phyloP scores from a whole-genome alignment of 1,140 invertebrate genomes.

The Drosophila lini region DNA sequence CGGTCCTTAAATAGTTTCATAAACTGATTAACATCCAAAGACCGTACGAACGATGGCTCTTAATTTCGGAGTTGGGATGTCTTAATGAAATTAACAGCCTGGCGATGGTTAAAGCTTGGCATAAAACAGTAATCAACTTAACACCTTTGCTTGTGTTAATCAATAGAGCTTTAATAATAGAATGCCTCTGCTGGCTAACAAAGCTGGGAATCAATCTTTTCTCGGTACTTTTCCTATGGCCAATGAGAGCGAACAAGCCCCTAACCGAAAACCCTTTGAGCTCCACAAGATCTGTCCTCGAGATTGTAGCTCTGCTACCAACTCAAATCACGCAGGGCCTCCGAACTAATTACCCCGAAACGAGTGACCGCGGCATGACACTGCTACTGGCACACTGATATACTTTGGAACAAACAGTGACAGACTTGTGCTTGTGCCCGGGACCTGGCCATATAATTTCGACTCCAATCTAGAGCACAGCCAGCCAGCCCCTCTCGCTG shows the following conservation, averaged over 20 bases:
- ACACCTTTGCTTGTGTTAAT: slow-evolving; percentile 60
- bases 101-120: slow-evolving; percentile 17
- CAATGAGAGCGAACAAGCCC: slow-evolving; percentile 26
- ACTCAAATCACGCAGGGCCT: slow-evolving; percentile 37
- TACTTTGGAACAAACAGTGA: slow-evolving; percentile 28
- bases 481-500: slow-evolving; percentile 12
- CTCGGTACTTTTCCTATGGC: slow-evolving; percentile 44
- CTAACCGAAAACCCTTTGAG: slow-evolving; percentile 18
- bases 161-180: slow-evolving; percentile 45
- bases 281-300: slow-evolving; percentile 19
- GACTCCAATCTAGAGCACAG: slow-evolving; percentile 36
- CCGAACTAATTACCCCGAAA: slow-evolving; percentile 39
- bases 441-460: slow-evolving; percentile 41
- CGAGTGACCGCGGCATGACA: slow-evolving; percentile 32
- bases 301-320: slow-evolving; percentile 14
- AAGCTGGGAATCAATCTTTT: slow-evolving; percentile 13
- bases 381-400: slow-evolving; percentile 28
- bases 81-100: slow-evolving; percentile 53
- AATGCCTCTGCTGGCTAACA: slow-evolving; percentile 24
- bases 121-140: slow-evolving; percentile 66
- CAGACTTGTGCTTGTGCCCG: slow-evolving; percentile 10
- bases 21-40: slow-evolving; percentile 30
- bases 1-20: slow-evolving; percentile 36
- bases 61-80: slow-evolving; percentile 2
- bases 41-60: not conserved